These are phyloP conservation scores for Enteromius thamalakanensis DNA, from an alignment of 2,797 vertebrate genomes.

Conservation along the genomic window DNA sequence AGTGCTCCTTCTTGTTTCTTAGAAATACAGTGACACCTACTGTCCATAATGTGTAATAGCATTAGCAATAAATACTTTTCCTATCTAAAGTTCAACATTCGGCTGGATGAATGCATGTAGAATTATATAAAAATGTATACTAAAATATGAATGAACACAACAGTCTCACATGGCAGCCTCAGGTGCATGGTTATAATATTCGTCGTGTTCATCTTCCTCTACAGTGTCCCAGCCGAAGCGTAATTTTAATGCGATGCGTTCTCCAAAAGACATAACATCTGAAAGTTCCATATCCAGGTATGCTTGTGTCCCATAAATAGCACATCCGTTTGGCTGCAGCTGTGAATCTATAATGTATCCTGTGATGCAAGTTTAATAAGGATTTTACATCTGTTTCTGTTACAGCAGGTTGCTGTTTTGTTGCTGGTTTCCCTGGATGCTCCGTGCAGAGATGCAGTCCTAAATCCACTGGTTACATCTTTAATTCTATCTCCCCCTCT, in stretches of 20 bases:
- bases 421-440: constrained; percentile 97
- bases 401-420: constrained; percentile 90
- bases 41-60: constrained; percentile 20
- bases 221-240: constrained; percentile 91
- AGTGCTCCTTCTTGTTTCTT: neutral
- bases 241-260: constrained; percentile 88
- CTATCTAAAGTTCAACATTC: neutral
- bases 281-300: constrained; percentile 95
- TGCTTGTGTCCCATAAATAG: constrained; percentile 6
- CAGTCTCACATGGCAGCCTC: neutral
- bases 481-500: neutral
- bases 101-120: neutral
- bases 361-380: neutral
- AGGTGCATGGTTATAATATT: neutral
- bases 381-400: constrained; percentile 19
- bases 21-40: constrained; percentile 10
- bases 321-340: neutral
- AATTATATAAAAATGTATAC: neutral
- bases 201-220: neutral
- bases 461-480: constrained; percentile 70
- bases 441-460: constrained; percentile 93
- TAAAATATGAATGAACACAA: neutral
- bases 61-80: neutral
- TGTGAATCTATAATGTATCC: constrained; percentile 1
- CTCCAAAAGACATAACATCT: constrained; percentile 92